phyloP scores from a whole-genome alignment of 2,797 vertebrate species.

The Morus bassanus region DNA sequence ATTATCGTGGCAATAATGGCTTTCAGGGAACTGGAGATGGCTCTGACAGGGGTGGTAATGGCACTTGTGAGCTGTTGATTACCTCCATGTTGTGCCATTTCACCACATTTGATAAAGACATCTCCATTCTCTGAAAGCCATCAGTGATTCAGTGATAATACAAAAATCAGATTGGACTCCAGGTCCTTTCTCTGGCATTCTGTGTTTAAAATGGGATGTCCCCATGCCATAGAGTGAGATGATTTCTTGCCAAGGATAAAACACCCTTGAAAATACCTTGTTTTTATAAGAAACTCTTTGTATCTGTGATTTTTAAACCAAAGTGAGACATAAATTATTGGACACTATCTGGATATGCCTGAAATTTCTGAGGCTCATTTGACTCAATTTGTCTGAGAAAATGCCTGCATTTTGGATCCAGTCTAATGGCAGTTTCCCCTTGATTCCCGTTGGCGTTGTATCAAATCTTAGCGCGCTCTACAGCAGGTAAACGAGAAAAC shows the following conservation, averaged over 20 bases:
- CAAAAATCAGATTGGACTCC: not conserved
- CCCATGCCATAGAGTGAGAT: rapidly evolving
- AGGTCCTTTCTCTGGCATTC: not conserved
- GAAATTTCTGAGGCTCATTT: not conserved
- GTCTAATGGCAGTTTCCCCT: not conserved
- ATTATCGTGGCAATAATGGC: not conserved
- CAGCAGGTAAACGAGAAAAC: not conserved
- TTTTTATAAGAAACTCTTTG: not conserved
- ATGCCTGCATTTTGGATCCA: not conserved
- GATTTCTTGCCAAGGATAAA: not conserved
- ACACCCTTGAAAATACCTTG: not conserved
- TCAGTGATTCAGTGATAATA: not conserved
- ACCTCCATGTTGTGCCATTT: not conserved
- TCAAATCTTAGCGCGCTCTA: not conserved
- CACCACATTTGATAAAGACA: not conserved
- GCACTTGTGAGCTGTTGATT: not conserved
- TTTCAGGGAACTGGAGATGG: not conserved
- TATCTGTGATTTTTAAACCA: not conserved
- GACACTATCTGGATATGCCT: not conserved
- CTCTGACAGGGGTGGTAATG: not conserved
- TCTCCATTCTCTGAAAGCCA: not conserved
- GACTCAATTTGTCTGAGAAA: not conserved
- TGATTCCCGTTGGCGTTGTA: not conserved
- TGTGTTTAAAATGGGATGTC: not conserved
- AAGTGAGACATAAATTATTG: not conserved